These are phyloP conservation scores for Melanerpes formicivorus DNA, from an alignment of 2,113 vertebrate genomes.

Conservation along the genomic window DNA sequence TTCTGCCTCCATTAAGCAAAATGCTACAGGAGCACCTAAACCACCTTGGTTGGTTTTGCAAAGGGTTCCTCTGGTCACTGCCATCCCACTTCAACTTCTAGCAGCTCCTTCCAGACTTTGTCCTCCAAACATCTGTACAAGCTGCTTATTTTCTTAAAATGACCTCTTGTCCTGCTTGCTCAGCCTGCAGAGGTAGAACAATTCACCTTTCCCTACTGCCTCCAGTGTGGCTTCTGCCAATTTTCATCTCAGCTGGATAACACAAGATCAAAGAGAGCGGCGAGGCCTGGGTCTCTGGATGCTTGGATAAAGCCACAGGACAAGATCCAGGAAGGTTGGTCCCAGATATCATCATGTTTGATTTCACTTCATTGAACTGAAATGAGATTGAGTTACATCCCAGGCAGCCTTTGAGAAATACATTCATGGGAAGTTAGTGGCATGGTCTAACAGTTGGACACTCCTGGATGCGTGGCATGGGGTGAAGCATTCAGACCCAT, in stretches of 20 bases:
- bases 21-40: neutral
- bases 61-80: fast-evolving
- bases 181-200: neutral
- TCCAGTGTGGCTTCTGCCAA: neutral
- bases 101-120: neutral
- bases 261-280: neutral
- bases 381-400: neutral
- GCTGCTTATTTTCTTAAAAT: neutral
- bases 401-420: neutral
- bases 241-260: neutral
- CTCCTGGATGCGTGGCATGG: fast-evolving
- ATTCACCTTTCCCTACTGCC: neutral
- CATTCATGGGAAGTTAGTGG: fast-evolving
- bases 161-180: neutral
- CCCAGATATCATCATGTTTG: neutral
- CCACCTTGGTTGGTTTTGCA: neutral
- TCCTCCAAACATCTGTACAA: neutral
- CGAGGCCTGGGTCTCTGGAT: neutral
- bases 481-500: neutral
- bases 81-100: neutral
- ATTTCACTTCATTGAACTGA: neutral
- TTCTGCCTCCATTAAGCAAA: neutral
- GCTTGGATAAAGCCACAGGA: neutral
- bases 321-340: neutral
- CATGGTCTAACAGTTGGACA: neutral